phyloP scores from a whole-genome alignment of 1,140 invertebrate genomes.

The Dreissena rostriformis region DNA sequence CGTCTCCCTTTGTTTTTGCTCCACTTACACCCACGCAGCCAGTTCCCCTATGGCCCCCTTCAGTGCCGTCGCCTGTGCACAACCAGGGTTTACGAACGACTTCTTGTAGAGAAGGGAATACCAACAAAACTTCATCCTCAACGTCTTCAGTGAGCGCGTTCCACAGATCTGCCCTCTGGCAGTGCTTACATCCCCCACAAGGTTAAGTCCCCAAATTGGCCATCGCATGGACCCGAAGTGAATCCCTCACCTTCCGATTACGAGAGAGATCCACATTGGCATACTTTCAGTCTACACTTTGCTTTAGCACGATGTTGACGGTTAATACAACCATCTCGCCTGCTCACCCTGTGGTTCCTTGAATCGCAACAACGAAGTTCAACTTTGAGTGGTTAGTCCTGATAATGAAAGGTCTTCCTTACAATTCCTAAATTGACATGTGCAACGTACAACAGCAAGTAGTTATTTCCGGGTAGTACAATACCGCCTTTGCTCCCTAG shows the following conservation, averaged over 20 bases:
- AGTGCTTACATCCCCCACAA: conserved; percentile 25
- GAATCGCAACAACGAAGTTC: conserved; percentile 1
- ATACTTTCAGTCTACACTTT: conserved; percentile 59
- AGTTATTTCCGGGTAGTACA: too few species aligned
- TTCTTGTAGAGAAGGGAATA: too few species aligned
- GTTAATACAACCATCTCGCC: conserved; percentile 62
- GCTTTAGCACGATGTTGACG: conserved; percentile 64
- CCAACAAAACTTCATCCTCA: not conserved
- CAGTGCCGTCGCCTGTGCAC: too few species aligned
- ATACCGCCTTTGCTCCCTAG: too few species aligned
- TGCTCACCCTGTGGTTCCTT: conserved; percentile 58
- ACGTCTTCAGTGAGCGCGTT: not conserved
- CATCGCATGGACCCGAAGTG: not conserved
- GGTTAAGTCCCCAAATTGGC: not conserved
- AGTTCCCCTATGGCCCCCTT: too few species aligned
- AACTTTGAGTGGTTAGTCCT: conserved; percentile 11
- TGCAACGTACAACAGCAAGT: conserved; percentile 39
- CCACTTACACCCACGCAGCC: too few species aligned
- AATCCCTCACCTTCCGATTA: conserved; percentile 9
- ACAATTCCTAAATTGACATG: conserved; percentile 39
- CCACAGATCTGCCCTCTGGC: not conserved
- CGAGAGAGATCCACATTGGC: conserved; percentile 66
- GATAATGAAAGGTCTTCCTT: conserved; percentile 28
- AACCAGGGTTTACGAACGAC: too few species aligned
- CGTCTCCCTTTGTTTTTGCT: too few species aligned